A percentile compares a stretch with the other conserved stretches of the same genome.
phyloP scores from a whole-genome alignment of 2,113 vertebrate genomes.

The Platysternon megacephalum region DNA sequence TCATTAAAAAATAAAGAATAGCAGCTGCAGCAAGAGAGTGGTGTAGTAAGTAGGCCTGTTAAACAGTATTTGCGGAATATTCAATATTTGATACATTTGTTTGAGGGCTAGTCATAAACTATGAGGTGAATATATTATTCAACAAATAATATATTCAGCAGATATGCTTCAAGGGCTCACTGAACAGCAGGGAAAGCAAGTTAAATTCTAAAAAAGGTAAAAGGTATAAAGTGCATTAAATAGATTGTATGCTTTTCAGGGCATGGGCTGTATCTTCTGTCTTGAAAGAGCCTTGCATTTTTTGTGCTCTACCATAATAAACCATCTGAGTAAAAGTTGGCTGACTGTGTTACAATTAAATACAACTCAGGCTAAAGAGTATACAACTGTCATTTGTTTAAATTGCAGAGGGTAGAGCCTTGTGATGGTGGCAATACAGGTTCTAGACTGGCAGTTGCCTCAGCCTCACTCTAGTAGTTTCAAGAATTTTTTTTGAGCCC shows the following conservation, averaged over 20 bases:
- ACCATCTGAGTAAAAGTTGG: neutral
- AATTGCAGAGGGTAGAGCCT: neutral
- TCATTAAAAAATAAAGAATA: neutral
- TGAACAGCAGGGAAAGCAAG: neutral
- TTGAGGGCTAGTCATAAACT: neutral
- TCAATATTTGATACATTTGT: neutral
- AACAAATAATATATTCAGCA: neutral
- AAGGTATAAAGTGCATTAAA: neutral
- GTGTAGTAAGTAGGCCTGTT: neutral
- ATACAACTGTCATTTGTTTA: neutral
- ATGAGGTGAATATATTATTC: neutral
- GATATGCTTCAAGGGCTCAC: neutral
- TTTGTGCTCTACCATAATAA: accelerated
- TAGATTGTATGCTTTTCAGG: neutral
- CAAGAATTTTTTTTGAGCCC: neutral
- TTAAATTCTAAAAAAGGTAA: neutral
- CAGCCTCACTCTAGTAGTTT: neutral
- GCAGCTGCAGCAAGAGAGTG: neutral
- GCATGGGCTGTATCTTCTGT: neutral
- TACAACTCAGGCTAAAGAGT: neutral
- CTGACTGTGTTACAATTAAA: accelerated
- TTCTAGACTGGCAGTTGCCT: neutral
- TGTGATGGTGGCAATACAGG: neutral
- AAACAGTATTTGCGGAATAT: neutral
- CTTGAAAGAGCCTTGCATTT: neutral